These are phyloP conservation scores for Cephalopachus bancanus DNA, from an alignment of 2,797 vertebrate genomes.

Conservation along the genomic window DNA sequence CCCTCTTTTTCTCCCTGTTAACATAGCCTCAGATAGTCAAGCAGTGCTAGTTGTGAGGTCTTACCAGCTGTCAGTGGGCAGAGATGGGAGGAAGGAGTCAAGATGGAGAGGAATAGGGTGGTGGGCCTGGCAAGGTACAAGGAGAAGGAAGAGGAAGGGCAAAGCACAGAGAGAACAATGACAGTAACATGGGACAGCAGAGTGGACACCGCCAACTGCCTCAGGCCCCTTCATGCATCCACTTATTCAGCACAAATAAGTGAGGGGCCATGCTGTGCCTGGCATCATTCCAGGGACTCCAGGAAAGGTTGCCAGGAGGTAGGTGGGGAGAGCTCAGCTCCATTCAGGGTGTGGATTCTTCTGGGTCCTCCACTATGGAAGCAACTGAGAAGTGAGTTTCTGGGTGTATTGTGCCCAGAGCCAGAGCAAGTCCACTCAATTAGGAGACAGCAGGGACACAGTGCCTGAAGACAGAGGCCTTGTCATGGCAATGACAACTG, in stretches of 20 bases:
- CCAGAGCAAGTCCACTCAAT: neutral
- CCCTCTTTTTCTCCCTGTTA: neutral
- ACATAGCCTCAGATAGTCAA: neutral
- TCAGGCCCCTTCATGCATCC: neutral
- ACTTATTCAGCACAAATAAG: rapidly evolving
- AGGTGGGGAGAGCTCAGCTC: neutral
- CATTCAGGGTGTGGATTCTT: neutral
- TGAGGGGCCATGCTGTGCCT: rapidly evolving
- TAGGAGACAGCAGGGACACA: neutral
- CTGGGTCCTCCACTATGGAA: neutral
- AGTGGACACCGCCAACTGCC: rapidly evolving
- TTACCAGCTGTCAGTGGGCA: neutral
- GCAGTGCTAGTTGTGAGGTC: neutral
- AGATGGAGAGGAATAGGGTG: neutral
- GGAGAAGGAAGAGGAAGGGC: neutral
- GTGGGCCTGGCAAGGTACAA: rapidly evolving
- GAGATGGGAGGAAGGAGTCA: neutral
- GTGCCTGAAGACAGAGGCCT: slow-evolving; percentile 7
- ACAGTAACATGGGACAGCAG: neutral
- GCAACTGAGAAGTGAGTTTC: neutral
- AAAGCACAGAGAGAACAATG: neutral
- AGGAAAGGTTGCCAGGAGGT: neutral
- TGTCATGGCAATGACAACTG: neutral
- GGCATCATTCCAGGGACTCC: too few species aligned
- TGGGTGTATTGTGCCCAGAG: neutral